Conservation (phyloP, 2,113 vertebrate genomes). For the Prolemur simus region DNA sequence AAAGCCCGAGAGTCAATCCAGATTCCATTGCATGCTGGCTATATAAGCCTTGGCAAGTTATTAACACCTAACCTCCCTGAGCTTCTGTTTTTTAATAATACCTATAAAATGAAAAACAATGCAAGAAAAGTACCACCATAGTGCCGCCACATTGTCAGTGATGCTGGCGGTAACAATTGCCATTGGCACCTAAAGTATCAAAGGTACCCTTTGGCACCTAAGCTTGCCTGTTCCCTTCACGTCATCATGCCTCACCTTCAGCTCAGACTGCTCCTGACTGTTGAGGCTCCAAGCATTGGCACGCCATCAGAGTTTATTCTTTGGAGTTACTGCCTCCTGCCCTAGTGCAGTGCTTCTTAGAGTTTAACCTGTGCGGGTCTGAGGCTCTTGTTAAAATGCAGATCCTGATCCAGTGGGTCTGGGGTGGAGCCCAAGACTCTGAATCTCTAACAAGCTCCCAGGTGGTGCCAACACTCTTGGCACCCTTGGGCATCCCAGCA, state of each 20-base stretch:
- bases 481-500: neutral
- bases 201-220: neutral
- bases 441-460: neutral
- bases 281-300: neutral
- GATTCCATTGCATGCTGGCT: neutral
- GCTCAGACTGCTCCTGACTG: neutral
- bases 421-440: neutral
- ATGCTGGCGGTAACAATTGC: neutral
- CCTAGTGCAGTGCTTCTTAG: neutral
- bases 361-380: neutral
- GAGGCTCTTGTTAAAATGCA: neutral
- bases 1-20: neutral
- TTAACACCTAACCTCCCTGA: neutral
- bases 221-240: neutral
- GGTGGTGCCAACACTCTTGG: neutral
- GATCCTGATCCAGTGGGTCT: neutral
- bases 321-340: neutral
- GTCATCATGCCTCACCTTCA: neutral
- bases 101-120: neutral
- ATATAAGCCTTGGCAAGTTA: neutral
- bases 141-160: neutral
- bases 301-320: neutral
- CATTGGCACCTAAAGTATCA: no score
- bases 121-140: neutral
- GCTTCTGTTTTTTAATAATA: neutral